phyloP scores from a whole-genome alignment of 2,113 vertebrate species.

The Harpagus bidentatus region DNA sequence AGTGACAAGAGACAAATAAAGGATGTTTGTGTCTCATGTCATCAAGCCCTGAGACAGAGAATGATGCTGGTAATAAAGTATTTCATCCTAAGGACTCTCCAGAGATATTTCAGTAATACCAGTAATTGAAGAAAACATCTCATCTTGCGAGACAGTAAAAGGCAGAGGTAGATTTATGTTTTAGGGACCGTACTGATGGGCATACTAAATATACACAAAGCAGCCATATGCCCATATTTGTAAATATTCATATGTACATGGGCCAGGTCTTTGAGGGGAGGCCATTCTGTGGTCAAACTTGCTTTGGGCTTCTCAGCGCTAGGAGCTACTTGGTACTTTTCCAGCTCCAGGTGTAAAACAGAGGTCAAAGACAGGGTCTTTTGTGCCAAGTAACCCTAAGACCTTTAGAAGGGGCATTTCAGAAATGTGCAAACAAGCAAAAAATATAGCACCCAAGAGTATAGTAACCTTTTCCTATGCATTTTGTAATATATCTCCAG shows the following conservation, averaged over 20 bases:
- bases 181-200: not conserved
- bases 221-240: not conserved
- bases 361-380: not conserved
- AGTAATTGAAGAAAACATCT: not conserved
- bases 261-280: not conserved
- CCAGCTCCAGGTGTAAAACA: not conserved
- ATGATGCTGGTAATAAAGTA: constrained; percentile 7
- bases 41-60: not conserved
- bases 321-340: not conserved
- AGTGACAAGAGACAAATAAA: constrained; percentile 20
- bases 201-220: not conserved
- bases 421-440: not conserved
- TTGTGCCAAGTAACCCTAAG: not conserved
- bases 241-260: not conserved
- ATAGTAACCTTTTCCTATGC: not conserved
- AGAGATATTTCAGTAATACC: not conserved
- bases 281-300: not conserved
- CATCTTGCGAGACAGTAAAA: not conserved
- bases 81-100: constrained; percentile 4
- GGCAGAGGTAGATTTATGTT: not conserved
- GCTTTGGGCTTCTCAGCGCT: not conserved
- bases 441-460: not conserved
- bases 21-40: not conserved
- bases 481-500: not conserved
- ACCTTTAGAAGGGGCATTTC: not conserved